Evolutionary conservation across 2,113 vertebrate genomes (phyloP).

Genomic region (Lophotis ruficrista): DNA sequence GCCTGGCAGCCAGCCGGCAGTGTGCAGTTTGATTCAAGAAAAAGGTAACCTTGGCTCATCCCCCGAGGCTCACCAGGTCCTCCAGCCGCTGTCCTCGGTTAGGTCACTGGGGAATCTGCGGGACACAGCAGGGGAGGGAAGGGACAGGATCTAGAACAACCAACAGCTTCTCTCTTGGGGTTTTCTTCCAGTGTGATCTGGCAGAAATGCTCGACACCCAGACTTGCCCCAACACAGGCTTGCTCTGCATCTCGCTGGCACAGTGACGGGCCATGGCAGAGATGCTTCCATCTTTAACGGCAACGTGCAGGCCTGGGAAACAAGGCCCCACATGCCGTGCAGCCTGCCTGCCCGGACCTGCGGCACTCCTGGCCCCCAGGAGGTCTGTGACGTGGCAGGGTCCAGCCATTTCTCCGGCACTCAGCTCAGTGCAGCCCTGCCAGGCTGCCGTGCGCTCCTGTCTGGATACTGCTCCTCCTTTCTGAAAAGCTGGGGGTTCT

Average conservation of each 20-base stretch:
- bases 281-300: not conserved
- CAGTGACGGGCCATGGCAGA: fast-evolving
- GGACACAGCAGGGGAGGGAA: constrained; percentile 30
- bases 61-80: constrained; percentile 75
- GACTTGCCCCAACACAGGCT: not conserved
- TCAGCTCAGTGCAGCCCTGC: not conserved
- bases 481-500: not conserved
- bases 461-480: not conserved
- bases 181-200: fast-evolving
- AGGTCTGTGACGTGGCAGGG: not conserved
- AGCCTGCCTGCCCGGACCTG: not conserved
- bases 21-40: constrained; percentile 72
- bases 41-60: constrained; percentile 73
- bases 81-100: constrained; percentile 73
- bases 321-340: fast-evolving
- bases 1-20: constrained; percentile 74
- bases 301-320: not conserved
- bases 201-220: not conserved
- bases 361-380: not conserved
- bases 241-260: not conserved
- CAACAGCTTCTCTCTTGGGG: not conserved
- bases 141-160: not conserved
- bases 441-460: not conserved
- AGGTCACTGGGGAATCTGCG: constrained; percentile 71
- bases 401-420: not conserved